Percentiles rank a stretch among this genome's conserved stretches.
Evolutionary conservation across 2,113 vertebrate genomes (phyloP).

Genomic region (Paratilapia polleni): DNA sequence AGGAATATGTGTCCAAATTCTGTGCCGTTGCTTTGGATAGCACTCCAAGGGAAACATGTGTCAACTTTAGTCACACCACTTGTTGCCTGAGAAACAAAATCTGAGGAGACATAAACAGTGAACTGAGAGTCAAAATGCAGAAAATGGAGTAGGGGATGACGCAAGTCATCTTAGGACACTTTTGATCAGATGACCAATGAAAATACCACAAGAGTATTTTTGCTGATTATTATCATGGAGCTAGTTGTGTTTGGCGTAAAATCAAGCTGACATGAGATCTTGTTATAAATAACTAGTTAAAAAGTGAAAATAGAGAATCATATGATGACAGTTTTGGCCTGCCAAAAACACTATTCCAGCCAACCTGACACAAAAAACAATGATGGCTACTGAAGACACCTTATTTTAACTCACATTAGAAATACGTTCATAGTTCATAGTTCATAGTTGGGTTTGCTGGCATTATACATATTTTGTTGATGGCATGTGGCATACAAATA

Average conservation of each 20-base stretch:
- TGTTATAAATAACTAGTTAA: background rate
- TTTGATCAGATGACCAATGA: slow-evolving; percentile 5
- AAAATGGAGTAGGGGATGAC: background rate
- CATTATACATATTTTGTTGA: background rate
- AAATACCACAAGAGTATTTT: slow-evolving; percentile 17
- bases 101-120: background rate
- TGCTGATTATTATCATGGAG: background rate
- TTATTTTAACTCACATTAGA: background rate
- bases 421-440: background rate
- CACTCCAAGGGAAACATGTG: slow-evolving; percentile 11
- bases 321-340: background rate
- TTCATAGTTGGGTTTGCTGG: background rate
- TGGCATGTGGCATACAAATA: background rate
- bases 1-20: slow-evolving; percentile 1
- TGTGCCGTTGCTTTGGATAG: background rate
- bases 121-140: background rate
- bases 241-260: background rate
- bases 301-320: background rate
- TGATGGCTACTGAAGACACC: background rate
- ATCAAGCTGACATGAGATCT: background rate
- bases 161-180: background rate
- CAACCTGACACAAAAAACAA: background rate
- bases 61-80: background rate
- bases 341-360: background rate
- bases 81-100: slow-evolving; percentile 15